Percentiles rank a stretch among this genome's conserved stretches.
phyloP scores from a whole-genome alignment of 2,888 invertebrate genomes.

The Aleiodes testaceus region DNA sequence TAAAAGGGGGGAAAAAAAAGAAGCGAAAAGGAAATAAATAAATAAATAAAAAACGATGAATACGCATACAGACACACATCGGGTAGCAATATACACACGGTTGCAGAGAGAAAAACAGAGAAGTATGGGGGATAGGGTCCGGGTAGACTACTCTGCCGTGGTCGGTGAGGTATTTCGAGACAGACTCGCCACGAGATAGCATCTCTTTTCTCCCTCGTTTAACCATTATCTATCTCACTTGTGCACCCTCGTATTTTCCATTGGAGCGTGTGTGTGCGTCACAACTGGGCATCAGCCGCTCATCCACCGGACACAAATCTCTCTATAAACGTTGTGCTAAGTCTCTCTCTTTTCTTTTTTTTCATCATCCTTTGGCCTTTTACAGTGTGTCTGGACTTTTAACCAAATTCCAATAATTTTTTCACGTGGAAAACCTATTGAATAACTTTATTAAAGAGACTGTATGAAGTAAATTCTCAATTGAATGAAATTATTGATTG shows the following conservation, averaged over 20 bases:
- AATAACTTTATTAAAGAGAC: constrained; percentile 8
- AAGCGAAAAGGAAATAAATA: not conserved
- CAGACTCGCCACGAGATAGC: constrained; percentile 40
- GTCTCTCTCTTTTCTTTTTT: too few relatives aligned
- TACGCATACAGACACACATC: constrained; percentile 13
- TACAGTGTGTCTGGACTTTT: constrained; percentile 24
- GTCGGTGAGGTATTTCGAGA: constrained; percentile 46
- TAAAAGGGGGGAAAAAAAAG: constrained; percentile 23
- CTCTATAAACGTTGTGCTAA: not conserved
- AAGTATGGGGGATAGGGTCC: constrained; percentile 28
- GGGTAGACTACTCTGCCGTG: constrained; percentile 36
- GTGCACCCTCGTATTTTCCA: constrained; percentile 23
- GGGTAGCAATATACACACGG: constrained; percentile 25
- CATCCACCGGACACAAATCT: constrained; percentile 22
- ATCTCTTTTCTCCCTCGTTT: constrained; percentile 26
- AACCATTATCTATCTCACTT: constrained; percentile 27
- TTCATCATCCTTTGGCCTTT: constrained; percentile 17
- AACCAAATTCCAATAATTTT: constrained; percentile 29
- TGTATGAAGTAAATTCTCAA: not conserved
- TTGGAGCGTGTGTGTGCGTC: constrained; percentile 32
- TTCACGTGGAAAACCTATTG: not conserved
- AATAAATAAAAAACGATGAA: constrained; percentile 31
- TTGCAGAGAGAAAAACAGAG: constrained; percentile 4
- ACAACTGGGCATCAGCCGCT: constrained; percentile 35
- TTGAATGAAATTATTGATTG: too few relatives aligned